Conservation (phyloP, 2,797 vertebrate genomes). For the Cephalopachus bancanus region DNA sequence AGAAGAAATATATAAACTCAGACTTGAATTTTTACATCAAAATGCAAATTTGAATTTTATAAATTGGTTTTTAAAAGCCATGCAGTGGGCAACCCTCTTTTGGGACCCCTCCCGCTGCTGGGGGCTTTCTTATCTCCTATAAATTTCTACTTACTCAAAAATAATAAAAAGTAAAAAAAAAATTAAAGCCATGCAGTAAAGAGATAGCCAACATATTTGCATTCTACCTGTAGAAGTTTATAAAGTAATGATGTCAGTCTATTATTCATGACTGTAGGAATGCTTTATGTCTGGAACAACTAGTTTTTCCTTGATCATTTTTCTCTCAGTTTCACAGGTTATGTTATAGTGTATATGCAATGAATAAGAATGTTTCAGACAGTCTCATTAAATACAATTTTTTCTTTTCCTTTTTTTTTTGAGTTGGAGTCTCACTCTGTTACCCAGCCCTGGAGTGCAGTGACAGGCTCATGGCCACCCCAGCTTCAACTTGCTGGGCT, state of each 20-base stretch:
- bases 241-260: neutral
- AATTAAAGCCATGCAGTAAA: neutral
- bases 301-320: conserved; percentile 48
- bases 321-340: conserved; percentile 27
- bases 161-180: too few species aligned
- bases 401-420: too few species aligned
- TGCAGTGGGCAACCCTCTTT: neutral
- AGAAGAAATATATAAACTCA: conserved; percentile 25
- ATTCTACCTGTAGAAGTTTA: conserved; percentile 43
- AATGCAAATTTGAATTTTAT: conserved; percentile 34
- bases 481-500: too few species aligned
- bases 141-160: too few species aligned
- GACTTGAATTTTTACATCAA: conserved; percentile 52
- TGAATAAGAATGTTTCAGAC: conserved; percentile 38
- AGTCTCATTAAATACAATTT: neutral
- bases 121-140: too few species aligned
- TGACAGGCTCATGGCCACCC: too few species aligned
- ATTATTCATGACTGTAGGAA: conserved; percentile 47
- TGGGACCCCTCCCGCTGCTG: too few species aligned
- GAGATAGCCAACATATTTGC: conserved; percentile 44
- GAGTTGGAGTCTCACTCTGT: too few species aligned
- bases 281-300: conserved; percentile 41
- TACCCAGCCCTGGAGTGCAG: too few species aligned
- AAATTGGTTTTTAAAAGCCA: conserved; percentile 42
- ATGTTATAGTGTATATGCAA: conserved; percentile 23